phyloP scores from a whole-genome alignment of 1,140 invertebrate species.

The Drosophila lowei region DNA sequence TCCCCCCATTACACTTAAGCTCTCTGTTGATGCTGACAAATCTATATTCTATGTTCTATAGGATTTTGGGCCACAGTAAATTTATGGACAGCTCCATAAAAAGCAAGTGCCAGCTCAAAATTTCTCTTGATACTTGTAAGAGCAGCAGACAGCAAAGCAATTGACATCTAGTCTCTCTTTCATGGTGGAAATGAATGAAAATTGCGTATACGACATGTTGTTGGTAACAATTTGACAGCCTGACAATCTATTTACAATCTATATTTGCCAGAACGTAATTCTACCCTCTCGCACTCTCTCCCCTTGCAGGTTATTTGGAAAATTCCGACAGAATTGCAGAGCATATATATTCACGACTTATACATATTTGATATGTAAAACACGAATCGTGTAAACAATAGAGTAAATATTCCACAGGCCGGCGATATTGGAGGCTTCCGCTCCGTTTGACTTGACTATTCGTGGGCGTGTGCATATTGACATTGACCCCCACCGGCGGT shows the following conservation, averaged over 20 bases:
- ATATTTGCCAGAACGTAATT: neutral
- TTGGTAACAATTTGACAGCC: neutral
- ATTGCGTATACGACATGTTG: constrained; percentile 46
- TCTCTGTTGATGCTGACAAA: constrained; percentile 23
- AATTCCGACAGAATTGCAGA: constrained; percentile 6
- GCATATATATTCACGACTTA: constrained; percentile 39
- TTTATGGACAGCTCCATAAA: neutral
- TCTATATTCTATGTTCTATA: too few species aligned
- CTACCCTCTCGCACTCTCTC: constrained; percentile 1
- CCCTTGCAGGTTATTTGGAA: constrained; percentile 43
- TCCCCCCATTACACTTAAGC: neutral
- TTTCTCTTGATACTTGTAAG: constrained; percentile 2
- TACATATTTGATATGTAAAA: constrained; percentile 41
- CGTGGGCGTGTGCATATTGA: constrained; percentile 7
- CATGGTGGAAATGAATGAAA: constrained; percentile 3
- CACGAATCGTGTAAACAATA: constrained; percentile 39
- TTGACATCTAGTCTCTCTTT: constrained; percentile 2
- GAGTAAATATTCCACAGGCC: constrained; percentile 44
- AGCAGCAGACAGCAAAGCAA: constrained; percentile 5
- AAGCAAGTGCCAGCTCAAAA: constrained; percentile 3
- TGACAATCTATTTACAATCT: too few species aligned
- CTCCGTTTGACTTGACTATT: constrained; percentile 16
- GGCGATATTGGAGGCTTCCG: constrained; percentile 18
- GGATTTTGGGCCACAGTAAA: neutral
- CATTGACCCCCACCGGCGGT: constrained; percentile 9